A percentile compares a stretch with the other conserved stretches of the same genome.
phyloP scores from a whole-genome alignment of 2,113 vertebrate genomes.

The Hystrix brachyura region DNA sequence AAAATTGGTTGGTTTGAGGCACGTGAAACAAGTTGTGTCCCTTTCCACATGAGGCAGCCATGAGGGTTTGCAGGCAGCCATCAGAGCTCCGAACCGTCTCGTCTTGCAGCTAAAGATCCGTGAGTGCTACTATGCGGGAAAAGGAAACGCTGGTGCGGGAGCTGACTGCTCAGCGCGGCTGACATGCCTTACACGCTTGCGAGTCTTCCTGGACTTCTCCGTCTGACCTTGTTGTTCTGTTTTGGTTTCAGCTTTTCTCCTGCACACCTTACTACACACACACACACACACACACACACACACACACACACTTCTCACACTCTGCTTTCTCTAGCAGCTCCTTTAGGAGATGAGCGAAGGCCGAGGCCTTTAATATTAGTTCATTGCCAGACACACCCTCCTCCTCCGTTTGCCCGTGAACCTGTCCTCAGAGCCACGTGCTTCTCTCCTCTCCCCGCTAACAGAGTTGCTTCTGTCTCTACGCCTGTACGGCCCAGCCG shows the following conservation, averaged over 20 bases:
- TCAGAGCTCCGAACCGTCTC: background rate
- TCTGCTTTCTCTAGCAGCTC: background rate
- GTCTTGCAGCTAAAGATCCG: background rate
- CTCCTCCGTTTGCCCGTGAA: background rate
- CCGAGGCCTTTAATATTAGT: background rate
- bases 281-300: too few relatives aligned
- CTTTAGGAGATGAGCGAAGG: background rate
- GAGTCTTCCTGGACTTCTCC: background rate
- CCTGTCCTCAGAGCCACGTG: background rate
- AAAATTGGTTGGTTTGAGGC: background rate
- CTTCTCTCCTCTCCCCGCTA: background rate
- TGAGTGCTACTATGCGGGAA: background rate
- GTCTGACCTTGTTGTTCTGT: too few relatives aligned
- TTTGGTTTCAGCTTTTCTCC: background rate
- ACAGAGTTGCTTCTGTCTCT: background rate
- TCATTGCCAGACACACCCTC: background rate
- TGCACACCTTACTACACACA: too few relatives aligned
- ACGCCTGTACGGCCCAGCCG: too few relatives aligned
- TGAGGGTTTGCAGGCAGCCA: fast-evolving
- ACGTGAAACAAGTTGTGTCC: background rate
- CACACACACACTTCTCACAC: background rate
- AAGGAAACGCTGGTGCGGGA: background rate
- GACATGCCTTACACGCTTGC: fast-evolving
- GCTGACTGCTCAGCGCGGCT: background rate
- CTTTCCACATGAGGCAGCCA: background rate